Conservation (phyloP, 2,797 vertebrate genomes). For the Tauraco hartlaubi region DNA sequence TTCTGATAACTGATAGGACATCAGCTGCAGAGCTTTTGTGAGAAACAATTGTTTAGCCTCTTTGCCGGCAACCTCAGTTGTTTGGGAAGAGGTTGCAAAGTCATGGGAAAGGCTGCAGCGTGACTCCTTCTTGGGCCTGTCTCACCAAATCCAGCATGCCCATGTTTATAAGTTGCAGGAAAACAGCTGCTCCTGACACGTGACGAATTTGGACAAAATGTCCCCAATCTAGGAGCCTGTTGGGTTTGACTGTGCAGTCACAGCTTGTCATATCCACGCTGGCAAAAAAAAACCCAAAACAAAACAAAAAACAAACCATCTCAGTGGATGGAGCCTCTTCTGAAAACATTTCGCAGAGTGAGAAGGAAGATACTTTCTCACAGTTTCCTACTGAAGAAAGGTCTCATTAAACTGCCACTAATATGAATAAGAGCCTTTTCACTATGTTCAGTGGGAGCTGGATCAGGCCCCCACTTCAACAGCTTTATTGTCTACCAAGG, state of each 20-base stretch:
- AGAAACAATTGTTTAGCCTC: constrained; percentile 86
- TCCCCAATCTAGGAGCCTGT: not conserved
- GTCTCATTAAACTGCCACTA: constrained; percentile 46
- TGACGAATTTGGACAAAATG: constrained; percentile 48
- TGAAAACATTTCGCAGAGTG: constrained; percentile 25
- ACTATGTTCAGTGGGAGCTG: constrained; percentile 2
- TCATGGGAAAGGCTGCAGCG: constrained; percentile 89
- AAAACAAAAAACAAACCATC: not conserved
- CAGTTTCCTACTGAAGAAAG: constrained; percentile 52
- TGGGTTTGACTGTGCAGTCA: constrained; percentile 17
- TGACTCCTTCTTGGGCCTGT: constrained; percentile 76
- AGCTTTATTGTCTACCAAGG: constrained; percentile 23
- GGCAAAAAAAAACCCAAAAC: not conserved
- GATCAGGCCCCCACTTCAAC: constrained; percentile 42
- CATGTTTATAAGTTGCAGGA: constrained; percentile 83
- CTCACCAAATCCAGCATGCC: constrained; percentile 80
- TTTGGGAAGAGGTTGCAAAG: constrained; percentile 92
- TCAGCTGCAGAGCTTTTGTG: constrained; percentile 77
- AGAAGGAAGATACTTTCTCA: constrained; percentile 64
- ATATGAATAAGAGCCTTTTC: constrained; percentile 37
- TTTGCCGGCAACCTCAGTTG: constrained; percentile 82
- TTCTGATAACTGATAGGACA: constrained; percentile 75
- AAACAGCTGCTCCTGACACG: constrained; percentile 83
- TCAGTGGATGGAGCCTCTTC: not conserved
- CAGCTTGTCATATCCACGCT: not conserved